These are phyloP conservation scores for Tupaia chinensis DNA, from an alignment of 2,113 vertebrate genomes.

Conservation along the genomic window DNA sequence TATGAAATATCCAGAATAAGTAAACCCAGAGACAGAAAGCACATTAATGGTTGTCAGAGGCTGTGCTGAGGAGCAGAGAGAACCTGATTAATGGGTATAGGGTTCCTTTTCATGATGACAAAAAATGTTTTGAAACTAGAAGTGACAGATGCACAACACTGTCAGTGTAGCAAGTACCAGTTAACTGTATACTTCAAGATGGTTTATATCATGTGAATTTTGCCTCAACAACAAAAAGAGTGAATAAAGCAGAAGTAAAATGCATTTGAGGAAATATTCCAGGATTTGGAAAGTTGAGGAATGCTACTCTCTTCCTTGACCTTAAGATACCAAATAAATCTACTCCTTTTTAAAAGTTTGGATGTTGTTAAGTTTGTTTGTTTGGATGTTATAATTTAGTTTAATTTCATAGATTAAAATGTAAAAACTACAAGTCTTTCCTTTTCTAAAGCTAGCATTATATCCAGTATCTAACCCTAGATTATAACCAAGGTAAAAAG, in stretches of 20 bases:
- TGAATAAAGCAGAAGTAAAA: not conserved
- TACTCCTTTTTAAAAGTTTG: not conserved
- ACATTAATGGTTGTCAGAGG: not conserved
- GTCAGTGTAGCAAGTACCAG: not conserved
- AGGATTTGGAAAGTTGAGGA: not conserved
- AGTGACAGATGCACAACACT: not conserved
- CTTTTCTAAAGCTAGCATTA: not conserved
- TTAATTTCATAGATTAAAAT: not conserved
- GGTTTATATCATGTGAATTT: not conserved
- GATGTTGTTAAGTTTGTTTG: not conserved
- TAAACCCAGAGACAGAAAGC: not conserved
- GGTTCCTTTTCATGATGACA: not conserved
- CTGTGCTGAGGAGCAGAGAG: accelerated
- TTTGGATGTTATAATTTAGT: not conserved
- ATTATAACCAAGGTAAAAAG: not conserved
- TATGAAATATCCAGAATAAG: not conserved
- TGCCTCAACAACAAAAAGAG: not conserved
- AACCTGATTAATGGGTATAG: not conserved
- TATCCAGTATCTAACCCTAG: not conserved
- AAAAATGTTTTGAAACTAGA: conserved; percentile 19
- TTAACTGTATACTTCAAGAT: not conserved
- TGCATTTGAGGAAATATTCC: not conserved
- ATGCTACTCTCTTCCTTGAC: not conserved
- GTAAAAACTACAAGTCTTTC: not conserved
- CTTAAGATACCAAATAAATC: not conserved